phyloP scores from a whole-genome alignment of 2,797 vertebrate species.

The Phalanger gymnotis region DNA sequence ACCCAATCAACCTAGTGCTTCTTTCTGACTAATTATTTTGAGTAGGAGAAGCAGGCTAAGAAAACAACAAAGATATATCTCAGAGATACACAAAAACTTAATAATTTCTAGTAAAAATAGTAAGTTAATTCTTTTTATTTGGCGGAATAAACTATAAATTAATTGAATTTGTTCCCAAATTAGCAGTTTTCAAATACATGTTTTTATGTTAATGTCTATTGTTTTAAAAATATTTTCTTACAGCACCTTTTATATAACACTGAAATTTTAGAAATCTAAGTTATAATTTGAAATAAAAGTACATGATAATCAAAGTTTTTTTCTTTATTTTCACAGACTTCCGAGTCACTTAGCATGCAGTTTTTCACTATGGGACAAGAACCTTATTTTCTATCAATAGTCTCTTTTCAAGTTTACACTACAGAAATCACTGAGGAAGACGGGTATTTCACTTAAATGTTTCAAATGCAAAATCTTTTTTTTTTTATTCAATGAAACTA shows the following conservation, averaged over 20 bases:
- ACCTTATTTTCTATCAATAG: not conserved
- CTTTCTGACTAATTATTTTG: not conserved
- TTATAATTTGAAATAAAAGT: slow-evolving; percentile 55
- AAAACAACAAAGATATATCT: slow-evolving; percentile 33
- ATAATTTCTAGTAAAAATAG: slow-evolving; percentile 17
- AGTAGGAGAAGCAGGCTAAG: not conserved
- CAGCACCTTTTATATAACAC: slow-evolving; percentile 9
- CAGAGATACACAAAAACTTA: slow-evolving; percentile 38
- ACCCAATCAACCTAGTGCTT: not conserved
- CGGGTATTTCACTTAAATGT: slow-evolving; percentile 69
- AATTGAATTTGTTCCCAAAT: slow-evolving; percentile 17
- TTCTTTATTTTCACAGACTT: slow-evolving; percentile 73
- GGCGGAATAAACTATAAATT: not conserved
- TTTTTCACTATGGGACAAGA: slow-evolving; percentile 67
- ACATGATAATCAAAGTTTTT: slow-evolving; percentile 32
- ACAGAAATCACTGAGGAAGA: accelerated
- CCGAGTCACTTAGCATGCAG: slow-evolving; percentile 39
- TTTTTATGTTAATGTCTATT: not conserved
- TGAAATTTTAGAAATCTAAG: slow-evolving; percentile 42
- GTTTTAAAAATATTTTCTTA: slow-evolving; percentile 16
- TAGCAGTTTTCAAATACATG: not conserved
- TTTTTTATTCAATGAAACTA: slow-evolving; percentile 48
- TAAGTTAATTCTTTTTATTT: not conserved
- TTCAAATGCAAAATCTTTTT: slow-evolving; percentile 32
- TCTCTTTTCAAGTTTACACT: not conserved